Evolutionary conservation across 1,140 invertebrate species (phyloP), one percentile per base, ranked within the genome.

Genomic region (Drosophila repletoides): DNA sequence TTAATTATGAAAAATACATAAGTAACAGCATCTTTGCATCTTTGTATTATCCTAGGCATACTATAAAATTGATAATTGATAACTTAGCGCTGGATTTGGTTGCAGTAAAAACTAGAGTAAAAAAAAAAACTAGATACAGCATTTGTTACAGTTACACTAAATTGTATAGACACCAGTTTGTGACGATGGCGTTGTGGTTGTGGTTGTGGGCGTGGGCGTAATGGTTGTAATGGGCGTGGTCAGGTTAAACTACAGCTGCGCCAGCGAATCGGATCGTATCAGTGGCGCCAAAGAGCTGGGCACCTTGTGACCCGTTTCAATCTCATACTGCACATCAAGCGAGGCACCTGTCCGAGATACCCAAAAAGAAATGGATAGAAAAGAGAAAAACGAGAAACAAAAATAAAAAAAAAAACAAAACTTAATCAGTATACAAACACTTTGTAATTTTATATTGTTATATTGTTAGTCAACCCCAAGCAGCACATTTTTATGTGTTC

Each of bases 261-360:
- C 94, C 29, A 94, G 93, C 14, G 94, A 94, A 89, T 94, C 94
- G 28, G 94, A 93, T 90, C 93, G 95, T 93, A 96, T 95, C 79
- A 96, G 92, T 33, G 95, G 95, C 69, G 95, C 95, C 86, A 96
- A 91, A 17, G 95, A 93, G 72, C 95, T 95, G 56, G 95, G 93
- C 65, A 94, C 94, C 70, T 94, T 94, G 76, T 94, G 93, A 34
- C 93, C 93, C 66, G 93, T 92, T 91, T 96, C 95, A 72, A 95
- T 92, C 90, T 96, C 95, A 77, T 95, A 95, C 84, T 95, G 94
- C 66, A 95, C 93, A 83, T 95, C 95, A 79, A 95, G 91, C 24
- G 95, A 94, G 69, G 93, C 92, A 88, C 93, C 93, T 94, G 80
- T 36, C 5, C 2, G 2, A n/a, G 29, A 2, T n/a, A 31, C 1